Percentiles rank a stretch among this genome's conserved stretches.
phyloP scores from a whole-genome alignment of 2,888 invertebrate species.

The Noctua pronuba region DNA sequence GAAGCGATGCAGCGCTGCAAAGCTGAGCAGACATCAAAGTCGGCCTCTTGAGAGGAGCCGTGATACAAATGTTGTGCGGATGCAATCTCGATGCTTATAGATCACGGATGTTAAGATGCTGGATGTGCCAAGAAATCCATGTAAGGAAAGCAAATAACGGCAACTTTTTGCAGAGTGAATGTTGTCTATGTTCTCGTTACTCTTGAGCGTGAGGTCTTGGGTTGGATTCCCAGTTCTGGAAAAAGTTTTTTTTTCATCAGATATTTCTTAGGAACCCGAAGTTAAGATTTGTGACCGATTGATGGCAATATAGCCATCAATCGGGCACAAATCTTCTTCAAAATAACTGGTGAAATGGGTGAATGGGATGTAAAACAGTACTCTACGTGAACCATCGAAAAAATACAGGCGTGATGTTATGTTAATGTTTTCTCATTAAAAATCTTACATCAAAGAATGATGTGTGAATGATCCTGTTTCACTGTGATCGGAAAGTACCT shows the following conservation, averaged over 20 bases:
- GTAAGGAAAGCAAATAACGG: neutral
- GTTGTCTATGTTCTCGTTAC: neutral
- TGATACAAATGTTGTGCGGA: constrained; percentile 63
- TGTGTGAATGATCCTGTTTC: no score
- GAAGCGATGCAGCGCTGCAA: constrained; percentile 43
- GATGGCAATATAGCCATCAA: no score
- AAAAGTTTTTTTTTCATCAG: no score
- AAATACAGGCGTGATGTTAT: neutral
- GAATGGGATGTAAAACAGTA: no score
- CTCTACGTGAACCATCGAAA: no score
- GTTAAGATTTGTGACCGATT: no score
- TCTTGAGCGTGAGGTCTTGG: no score
- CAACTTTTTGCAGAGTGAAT: neutral
- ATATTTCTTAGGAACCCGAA: no score
- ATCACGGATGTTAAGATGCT: constrained; percentile 21
- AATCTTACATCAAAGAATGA: no score
- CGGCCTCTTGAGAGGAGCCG: constrained; percentile 60
- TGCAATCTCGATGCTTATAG: constrained; percentile 56
- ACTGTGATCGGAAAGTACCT: neutral
- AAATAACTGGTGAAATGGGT: neutral
- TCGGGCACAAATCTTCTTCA: no score
- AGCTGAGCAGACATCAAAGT: constrained; percentile 63
- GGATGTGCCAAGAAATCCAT: neutral
- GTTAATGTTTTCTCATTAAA: neutral
- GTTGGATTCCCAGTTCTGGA: no score